A percentile compares a stretch with the other conserved stretches of the same genome.
phyloP scores from a whole-genome alignment of 1,140 invertebrate species.

The Medauroidea extradentata region DNA sequence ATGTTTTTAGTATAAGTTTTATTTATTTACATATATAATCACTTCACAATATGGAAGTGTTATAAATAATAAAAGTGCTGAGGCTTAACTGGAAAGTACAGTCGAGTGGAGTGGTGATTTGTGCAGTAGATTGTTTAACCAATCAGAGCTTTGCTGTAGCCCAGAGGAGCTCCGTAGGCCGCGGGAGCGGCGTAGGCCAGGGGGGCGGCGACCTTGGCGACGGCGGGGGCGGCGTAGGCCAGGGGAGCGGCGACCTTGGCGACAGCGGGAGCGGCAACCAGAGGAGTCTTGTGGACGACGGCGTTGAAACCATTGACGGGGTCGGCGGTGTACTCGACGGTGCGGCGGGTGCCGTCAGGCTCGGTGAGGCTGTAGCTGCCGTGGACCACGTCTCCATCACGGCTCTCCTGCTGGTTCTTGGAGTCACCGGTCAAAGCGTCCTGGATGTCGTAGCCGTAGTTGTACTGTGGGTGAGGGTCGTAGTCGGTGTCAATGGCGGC shows the following conservation, averaged over 20 bases:
- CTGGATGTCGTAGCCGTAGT: conserved; percentile 16
- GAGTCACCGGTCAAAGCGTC: conserved; percentile 20
- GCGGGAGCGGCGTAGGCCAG: conserved; percentile 12
- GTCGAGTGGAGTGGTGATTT: too few species aligned
- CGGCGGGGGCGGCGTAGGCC: conserved; percentile 12
- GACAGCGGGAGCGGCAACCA: conserved; percentile 2
- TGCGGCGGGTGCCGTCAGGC: conserved; percentile 19
- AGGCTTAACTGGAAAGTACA: too few species aligned
- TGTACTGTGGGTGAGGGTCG: conserved; percentile 13
- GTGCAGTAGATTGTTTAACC: neutral
- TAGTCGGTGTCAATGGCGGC: conserved; percentile 21
- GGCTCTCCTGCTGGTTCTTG: conserved; percentile 18
- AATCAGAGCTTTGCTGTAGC: too few species aligned
- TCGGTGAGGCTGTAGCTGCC: conserved; percentile 20
- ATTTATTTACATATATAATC: too few species aligned
- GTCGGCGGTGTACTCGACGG: conserved; percentile 23
- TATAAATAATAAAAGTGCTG: too few species aligned
- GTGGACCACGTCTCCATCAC: conserved; percentile 19
- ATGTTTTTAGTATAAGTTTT: too few species aligned
- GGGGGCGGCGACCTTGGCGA: conserved; percentile 5
- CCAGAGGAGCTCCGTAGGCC: neutral
- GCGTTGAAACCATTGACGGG: conserved; percentile 25
- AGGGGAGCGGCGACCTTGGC: conserved; percentile 26
- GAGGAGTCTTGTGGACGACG: conserved; percentile 16
- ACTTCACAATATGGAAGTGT: too few species aligned